Conservation (phyloP, 2,888 invertebrate genomes). For the Andrena fulva region DNA sequence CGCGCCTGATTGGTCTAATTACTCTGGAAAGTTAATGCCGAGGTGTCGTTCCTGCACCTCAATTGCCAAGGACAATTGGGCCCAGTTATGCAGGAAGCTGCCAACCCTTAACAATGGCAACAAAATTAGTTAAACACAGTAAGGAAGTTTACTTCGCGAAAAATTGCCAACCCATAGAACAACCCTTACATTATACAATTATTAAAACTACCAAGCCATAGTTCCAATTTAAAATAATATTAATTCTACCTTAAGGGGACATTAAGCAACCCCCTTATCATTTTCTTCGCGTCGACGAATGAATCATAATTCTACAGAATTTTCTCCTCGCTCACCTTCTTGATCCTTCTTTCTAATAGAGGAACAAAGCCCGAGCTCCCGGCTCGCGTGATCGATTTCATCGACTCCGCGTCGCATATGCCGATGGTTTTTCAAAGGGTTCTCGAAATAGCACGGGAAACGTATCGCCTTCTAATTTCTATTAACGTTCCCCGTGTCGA, state of each 20-base stretch:
- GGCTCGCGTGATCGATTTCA: not conserved
- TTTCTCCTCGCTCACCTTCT: not conserved
- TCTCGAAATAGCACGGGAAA: not conserved
- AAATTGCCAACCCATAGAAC: no score
- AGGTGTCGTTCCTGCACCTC: not conserved
- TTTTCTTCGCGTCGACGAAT: no score
- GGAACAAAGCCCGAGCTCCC: no score
- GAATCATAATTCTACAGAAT: not conserved
- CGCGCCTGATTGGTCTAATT: constrained; percentile 42
- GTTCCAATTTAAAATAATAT: no score
- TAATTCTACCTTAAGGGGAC: no score
- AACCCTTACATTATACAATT: no score
- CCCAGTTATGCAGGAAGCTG: no score
- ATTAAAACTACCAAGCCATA: no score
- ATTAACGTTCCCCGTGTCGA: constrained; percentile 30
- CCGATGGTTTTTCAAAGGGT: not conserved
- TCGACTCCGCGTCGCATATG: not conserved
- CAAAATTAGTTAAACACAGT: no score
- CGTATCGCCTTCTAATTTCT: constrained; percentile 21
- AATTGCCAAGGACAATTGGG: not conserved
- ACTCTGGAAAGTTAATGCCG: constrained; percentile 16
- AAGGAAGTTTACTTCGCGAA: no score
- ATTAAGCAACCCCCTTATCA: no score
- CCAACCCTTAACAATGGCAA: no score
- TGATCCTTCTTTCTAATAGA: not conserved